Evolutionary conservation across 2,888 invertebrate genomes (phyloP), one percentile per base, ranked within the genome.

Genomic region (Mythimna albipuncta): DNA sequence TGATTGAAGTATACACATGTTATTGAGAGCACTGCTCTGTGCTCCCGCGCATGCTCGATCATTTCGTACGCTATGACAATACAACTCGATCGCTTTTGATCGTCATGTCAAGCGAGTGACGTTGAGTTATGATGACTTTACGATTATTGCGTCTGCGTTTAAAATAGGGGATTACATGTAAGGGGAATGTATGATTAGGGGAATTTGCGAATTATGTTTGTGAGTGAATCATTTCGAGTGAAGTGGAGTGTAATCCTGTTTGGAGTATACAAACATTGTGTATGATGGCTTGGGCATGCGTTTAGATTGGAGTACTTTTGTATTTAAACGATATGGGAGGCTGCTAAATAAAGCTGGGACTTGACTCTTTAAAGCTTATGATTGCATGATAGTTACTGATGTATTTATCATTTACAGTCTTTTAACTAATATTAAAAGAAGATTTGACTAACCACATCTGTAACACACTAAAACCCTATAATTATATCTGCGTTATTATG

Each of bases 1-100:
- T 78, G 73, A 83, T 71, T 74, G 72, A 84, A 64, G 69, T 69
- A 68, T 67, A 80, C 74, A 79, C 79, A 75, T 77, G 82, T 82
- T 82, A 82, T 85, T 75, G 75, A 64, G 85, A 75, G 65, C 75
- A 62, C 70, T 68, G 70, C 77, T 80, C 67, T 73, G 75, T 71
- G 79, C 74, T 79, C 71, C 77, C 68, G 84, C 59, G 68, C 77
- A 69, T 32, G 64, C 75, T 77, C 52, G 59, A 69, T 74, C 65
- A 57, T 41, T 69, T 32, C 38, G 32, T 64, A 11, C 21, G 47
- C 52, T 47, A 59, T n/a, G 9, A 52, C 80, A 82, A 87, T 81
- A 74, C 55, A 55, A 69, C 55, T 44, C 68, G 65, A 70, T 59
- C 72, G 66, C 61, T 77, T 72, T 74, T 71, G 78, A 74, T 61